A percentile compares a stretch with the other conserved stretches of the same genome.
These are phyloP conservation scores for Elaphurus davidianus DNA, from an alignment of 2,113 vertebrate species.

Conservation along the genomic window DNA sequence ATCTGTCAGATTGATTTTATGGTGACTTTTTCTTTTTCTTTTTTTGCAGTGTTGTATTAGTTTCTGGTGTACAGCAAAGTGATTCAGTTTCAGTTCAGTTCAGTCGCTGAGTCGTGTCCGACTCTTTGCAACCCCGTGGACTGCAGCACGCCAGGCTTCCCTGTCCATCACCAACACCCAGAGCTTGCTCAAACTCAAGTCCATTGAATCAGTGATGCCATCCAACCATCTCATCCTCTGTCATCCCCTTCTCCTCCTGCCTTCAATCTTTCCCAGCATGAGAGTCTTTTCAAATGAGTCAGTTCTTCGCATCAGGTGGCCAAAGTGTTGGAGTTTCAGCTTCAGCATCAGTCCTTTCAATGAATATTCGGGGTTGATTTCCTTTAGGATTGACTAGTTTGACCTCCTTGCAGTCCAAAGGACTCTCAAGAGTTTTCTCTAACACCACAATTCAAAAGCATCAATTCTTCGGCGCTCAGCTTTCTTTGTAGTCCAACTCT, in stretches of 20 bases:
- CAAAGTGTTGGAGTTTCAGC: not conserved
- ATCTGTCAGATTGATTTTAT: not conserved
- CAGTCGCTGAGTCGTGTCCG: accelerated
- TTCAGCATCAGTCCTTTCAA: not conserved
- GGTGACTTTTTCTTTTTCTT: not conserved
- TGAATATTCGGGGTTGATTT: not conserved
- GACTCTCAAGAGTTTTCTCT: not conserved
- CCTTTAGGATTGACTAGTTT: not conserved
- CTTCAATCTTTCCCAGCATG: not conserved
- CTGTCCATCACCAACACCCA: not conserved
- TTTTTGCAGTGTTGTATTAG: not conserved
- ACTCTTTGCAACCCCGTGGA: not conserved
- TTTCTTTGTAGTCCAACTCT: not conserved
- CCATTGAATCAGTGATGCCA: not conserved
- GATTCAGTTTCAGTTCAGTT: not conserved
- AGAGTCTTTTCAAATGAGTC: not conserved
- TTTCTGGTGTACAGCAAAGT: not conserved
- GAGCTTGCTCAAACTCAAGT: not conserved
- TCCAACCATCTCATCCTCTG: not conserved
- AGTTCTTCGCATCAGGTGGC: not conserved
- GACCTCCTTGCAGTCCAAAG: not conserved
- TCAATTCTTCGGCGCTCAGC: not conserved
- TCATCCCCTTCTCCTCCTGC: not conserved
- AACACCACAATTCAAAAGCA: not conserved
- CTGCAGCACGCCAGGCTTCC: not conserved